Percentiles rank a stretch among this genome's conserved stretches.
Conservation (phyloP, 2,888 invertebrate genomes). For the Timema cristinae region DNA sequence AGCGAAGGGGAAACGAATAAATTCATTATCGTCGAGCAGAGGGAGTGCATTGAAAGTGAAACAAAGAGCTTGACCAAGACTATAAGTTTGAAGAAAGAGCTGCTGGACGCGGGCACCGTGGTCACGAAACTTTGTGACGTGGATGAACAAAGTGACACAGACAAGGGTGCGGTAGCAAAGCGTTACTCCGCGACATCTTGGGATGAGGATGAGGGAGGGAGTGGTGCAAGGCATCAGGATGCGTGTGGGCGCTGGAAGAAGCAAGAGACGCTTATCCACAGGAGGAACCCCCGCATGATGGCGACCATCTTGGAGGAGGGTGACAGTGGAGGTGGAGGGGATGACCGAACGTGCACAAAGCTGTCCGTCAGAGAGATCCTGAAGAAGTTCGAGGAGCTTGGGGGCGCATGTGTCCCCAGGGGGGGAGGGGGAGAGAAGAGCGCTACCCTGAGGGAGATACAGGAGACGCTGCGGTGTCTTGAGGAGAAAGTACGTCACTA, state of each 20-base stretch:
- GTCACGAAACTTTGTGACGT: no score
- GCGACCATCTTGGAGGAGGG: conserved; percentile 78
- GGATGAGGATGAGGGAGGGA: not conserved
- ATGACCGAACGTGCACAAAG: conserved; percentile 52
- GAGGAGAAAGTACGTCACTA: conserved; percentile 45
- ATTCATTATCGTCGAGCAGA: no score
- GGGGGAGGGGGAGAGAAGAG: conserved; percentile 41
- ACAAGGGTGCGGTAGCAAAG: conserved; percentile 16
- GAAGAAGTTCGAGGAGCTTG: conserved; percentile 72
- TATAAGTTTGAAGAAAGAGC: not conserved
- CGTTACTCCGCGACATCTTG: not conserved
- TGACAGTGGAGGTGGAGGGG: conserved; percentile 46
- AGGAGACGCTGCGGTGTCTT: conserved; percentile 46
- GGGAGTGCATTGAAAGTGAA: no score
- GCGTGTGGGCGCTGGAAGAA: conserved; percentile 11
- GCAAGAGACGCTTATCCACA: not conserved
- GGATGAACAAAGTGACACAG: conserved; percentile 8
- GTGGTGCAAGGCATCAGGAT: not conserved
- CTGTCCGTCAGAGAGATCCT: conserved; percentile 78
- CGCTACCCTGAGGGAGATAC: conserved; percentile 45
- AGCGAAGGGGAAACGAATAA: no score
- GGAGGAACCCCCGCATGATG: conserved; percentile 47
- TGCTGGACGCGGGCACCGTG: not conserved
- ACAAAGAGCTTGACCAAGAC: no score
- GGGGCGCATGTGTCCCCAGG: conserved; percentile 33